Percentiles rank a stretch among this genome's conserved stretches.
Conservation (phyloP, 2,888 invertebrate genomes). For the Operophtera brumata region DNA sequence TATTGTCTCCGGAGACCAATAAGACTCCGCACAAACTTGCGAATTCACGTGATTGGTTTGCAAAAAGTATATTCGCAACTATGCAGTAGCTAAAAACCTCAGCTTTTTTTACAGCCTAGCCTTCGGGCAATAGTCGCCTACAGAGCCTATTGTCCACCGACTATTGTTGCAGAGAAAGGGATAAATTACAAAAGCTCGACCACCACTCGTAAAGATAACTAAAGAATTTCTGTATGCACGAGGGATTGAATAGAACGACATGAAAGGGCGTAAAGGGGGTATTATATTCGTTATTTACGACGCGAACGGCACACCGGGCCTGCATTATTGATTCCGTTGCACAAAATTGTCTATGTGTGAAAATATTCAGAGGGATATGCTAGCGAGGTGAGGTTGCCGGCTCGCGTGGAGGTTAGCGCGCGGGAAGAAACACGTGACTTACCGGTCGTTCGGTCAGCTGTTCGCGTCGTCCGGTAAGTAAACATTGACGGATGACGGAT, state of each 20-base stretch:
- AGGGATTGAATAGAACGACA: slow-evolving; percentile 63
- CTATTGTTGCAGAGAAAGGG: slow-evolving; percentile 71
- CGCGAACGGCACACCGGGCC: slow-evolving; percentile 58
- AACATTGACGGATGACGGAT: slow-evolving; percentile 73
- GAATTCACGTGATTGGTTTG: slow-evolving; percentile 71
- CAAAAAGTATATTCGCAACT: slow-evolving; percentile 75
- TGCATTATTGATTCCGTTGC: slow-evolving; percentile 65
- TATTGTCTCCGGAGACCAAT: slow-evolving; percentile 70
- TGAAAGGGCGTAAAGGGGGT: slow-evolving; percentile 69
- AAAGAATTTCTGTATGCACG: slow-evolving; percentile 66
- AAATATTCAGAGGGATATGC: slow-evolving; percentile 49
- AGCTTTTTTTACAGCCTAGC: slow-evolving; percentile 59
- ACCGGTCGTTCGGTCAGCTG: slow-evolving; percentile 79
- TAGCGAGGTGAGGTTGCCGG: slow-evolving; percentile 29
- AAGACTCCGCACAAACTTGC: slow-evolving; percentile 45
- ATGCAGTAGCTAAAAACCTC: slow-evolving; percentile 59
- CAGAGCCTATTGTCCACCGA: slow-evolving; percentile 63
- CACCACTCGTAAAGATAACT: slow-evolving; percentile 71
- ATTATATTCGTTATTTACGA: slow-evolving; percentile 76
- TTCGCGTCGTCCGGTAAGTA: slow-evolving; percentile 74
- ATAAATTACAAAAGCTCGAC: slow-evolving; percentile 74
- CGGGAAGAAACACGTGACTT: slow-evolving; percentile 70
- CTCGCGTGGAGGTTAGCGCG: slow-evolving; percentile 36
- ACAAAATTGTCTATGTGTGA: slow-evolving; percentile 53
- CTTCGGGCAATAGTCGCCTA: slow-evolving; percentile 53